phyloP scores from a whole-genome alignment of 2,797 vertebrate genomes.

The Cyprinella venusta region DNA sequence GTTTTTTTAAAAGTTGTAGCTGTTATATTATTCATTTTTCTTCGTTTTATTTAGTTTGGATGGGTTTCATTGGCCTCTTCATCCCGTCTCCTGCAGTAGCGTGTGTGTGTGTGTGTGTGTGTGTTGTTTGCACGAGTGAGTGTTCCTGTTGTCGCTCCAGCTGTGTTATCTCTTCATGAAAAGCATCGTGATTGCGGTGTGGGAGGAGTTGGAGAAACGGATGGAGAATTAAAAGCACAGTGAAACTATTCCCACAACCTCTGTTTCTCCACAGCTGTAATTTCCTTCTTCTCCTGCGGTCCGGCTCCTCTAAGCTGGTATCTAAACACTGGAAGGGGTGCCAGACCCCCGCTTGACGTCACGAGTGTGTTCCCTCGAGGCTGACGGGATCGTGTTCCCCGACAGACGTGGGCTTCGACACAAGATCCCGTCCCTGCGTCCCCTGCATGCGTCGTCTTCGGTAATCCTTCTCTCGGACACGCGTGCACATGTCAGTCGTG shows the following conservation, averaged over 20 bases:
- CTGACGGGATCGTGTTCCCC: conserved; percentile 66
- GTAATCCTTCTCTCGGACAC: not conserved
- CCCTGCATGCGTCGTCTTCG: not conserved
- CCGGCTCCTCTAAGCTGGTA: conserved; percentile 66
- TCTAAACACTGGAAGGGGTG: conserved; percentile 70
- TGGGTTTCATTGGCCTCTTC: too few relatives aligned
- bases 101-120: not conserved
- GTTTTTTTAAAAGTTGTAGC: too few relatives aligned
- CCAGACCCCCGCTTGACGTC: conserved; percentile 72
- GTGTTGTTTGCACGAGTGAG: not conserved
- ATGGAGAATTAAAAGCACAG: conserved; percentile 40
- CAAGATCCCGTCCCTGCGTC: conserved; percentile 51
- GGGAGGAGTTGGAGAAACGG: not conserved
- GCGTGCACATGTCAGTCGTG: conserved; percentile 7
- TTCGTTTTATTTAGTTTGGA: too few relatives aligned
- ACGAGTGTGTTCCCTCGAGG: conserved; percentile 72
- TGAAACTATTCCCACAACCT: conserved; percentile 38
- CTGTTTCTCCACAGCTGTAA: conserved; percentile 68
- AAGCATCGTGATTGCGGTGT: not conserved
- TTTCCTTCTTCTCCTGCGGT: conserved; percentile 72
- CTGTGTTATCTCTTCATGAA: conserved; percentile 14
- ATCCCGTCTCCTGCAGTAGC: too few relatives aligned
- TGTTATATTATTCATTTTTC: too few relatives aligned
- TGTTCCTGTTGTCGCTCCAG: not conserved
- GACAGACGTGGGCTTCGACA: conserved; percentile 60